These are phyloP conservation scores for Neomonachus schauinslandi DNA, from an alignment of 2,113 vertebrate genomes.

Conservation along the genomic window DNA sequence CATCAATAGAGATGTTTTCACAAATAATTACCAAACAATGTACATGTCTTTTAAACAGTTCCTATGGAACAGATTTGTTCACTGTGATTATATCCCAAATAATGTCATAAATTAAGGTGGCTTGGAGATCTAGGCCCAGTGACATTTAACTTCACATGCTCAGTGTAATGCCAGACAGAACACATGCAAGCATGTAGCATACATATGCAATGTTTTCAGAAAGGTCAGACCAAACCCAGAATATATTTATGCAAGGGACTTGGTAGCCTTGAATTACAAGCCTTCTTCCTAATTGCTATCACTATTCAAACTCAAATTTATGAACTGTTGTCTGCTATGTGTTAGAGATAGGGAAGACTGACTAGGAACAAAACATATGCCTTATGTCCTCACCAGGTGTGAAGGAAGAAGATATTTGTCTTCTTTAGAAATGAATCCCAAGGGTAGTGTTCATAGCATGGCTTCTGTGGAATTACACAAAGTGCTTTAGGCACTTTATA, in stretches of 20 bases:
- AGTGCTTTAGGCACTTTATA: background rate
- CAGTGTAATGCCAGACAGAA: background rate
- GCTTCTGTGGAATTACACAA: background rate
- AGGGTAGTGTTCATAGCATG: background rate
- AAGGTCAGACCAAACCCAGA: background rate
- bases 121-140: background rate
- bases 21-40: background rate
- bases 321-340: background rate
- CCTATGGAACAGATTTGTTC: background rate
- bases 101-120: background rate
- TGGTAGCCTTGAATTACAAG: background rate
- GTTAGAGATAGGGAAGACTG: background rate
- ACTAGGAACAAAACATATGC: background rate
- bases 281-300: background rate
- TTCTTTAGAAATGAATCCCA: background rate
- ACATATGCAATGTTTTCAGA: background rate
- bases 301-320: background rate
- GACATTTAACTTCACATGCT: background rate
- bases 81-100: background rate
- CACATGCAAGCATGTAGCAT: too few species aligned
- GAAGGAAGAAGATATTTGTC: background rate
- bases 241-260: background rate
- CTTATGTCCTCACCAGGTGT: background rate
- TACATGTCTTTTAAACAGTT: background rate
- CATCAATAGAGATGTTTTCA: background rate